Evolutionary conservation across 2,113 vertebrate species (phyloP).

Genomic region (Catagonus wagneri): DNA sequence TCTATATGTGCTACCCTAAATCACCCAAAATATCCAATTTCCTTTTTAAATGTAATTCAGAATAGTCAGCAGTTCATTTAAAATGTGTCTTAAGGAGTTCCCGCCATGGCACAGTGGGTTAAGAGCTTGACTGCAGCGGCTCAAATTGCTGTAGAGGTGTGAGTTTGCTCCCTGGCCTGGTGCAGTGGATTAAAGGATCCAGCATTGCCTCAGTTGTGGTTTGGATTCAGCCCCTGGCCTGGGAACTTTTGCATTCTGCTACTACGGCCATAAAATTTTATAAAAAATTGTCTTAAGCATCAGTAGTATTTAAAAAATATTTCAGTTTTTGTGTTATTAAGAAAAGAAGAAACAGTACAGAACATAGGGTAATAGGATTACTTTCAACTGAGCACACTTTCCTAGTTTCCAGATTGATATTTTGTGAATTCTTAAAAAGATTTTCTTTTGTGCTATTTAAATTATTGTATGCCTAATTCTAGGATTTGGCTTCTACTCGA

Average conservation of each 20-base stretch:
- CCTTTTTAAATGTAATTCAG: not conserved
- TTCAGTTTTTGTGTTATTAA: not conserved
- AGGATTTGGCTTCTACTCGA: not conserved
- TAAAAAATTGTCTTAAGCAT: not conserved
- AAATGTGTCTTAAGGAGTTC: not conserved
- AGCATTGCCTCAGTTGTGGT: too few relatives aligned
- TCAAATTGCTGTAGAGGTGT: too few relatives aligned
- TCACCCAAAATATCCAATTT: not conserved
- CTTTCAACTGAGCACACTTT: not conserved
- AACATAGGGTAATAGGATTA: not conserved
- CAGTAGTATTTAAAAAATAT: not conserved
- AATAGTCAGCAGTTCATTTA: not conserved
- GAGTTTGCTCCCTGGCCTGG: too few relatives aligned
- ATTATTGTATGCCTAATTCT: not conserved
- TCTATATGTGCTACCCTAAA: not conserved
- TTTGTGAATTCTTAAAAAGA: not conserved
- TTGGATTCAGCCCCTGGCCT: too few relatives aligned
- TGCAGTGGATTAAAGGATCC: too few relatives aligned
- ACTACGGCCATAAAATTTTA: too few relatives aligned
- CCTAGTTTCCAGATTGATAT: not conserved
- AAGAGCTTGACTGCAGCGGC: too few relatives aligned
- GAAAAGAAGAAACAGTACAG: not conserved
- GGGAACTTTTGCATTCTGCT: too few relatives aligned
- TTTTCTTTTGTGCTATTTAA: not conserved
- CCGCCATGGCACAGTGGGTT: too few relatives aligned